Conservation (phyloP, 1,140 invertebrate species). For the Macrobrachium rosenbergii region DNA sequence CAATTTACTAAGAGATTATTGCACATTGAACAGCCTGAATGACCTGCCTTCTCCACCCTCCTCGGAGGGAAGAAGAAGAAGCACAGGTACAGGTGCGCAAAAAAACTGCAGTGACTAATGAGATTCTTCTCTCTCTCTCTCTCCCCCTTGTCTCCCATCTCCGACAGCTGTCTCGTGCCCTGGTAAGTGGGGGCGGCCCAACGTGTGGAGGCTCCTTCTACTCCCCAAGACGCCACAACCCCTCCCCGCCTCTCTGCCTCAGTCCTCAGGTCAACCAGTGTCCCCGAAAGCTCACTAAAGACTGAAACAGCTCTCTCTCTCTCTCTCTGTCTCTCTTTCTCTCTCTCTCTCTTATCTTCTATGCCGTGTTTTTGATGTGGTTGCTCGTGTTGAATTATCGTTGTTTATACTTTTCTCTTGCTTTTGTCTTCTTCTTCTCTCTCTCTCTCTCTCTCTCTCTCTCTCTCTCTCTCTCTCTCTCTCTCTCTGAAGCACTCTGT, state of each 20-base stretch:
- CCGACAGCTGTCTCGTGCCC: slow-evolving; percentile 56
- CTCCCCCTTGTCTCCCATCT: slow-evolving; percentile 5
- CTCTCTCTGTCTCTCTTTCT: slow-evolving; percentile 45
- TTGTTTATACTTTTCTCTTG: too few relatives aligned
- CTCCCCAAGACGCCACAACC: slow-evolving; percentile 56
- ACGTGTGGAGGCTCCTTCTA: slow-evolving; percentile 56
- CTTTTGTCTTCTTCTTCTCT: not conserved
- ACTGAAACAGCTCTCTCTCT: slow-evolving; percentile 28
- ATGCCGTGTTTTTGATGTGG: not conserved
- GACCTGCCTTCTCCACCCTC: not conserved
- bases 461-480: slow-evolving; percentile 50
- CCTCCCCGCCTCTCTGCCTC: slow-evolving; percentile 61
- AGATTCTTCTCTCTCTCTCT: not conserved
- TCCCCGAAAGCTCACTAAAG: slow-evolving; percentile 4
- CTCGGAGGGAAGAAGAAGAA: not conserved
- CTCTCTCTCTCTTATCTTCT: slow-evolving; percentile 31
- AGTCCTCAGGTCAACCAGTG: slow-evolving; percentile 58
- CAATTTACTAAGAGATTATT: too few relatives aligned
- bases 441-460: slow-evolving; percentile 40
- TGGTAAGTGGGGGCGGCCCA: slow-evolving; percentile 51
- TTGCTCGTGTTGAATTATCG: not conserved
- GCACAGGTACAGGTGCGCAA: too few relatives aligned
- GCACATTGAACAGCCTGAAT: too few relatives aligned
- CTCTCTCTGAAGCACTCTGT: too few relatives aligned
- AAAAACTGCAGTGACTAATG: too few relatives aligned